Percentiles rank a stretch among this genome's conserved stretches.
These are phyloP conservation scores for Petroica traversi DNA, from an alignment of 2,113 vertebrate genomes.

Conservation along the genomic window DNA sequence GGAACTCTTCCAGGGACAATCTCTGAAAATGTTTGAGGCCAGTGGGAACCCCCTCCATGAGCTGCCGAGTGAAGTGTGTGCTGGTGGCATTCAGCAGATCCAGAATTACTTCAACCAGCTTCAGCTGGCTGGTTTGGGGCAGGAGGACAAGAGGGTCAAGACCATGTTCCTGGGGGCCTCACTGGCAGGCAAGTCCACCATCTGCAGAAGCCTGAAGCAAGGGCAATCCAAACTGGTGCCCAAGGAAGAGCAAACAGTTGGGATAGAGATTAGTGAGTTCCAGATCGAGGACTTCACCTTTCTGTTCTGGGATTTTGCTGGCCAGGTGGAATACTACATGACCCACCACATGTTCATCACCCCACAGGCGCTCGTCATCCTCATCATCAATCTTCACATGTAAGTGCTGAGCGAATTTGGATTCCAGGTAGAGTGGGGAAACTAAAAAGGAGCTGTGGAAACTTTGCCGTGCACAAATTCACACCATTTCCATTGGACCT, in stretches of 20 bases:
- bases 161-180: slow-evolving; percentile 76
- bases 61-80: slow-evolving; percentile 68
- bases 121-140: background rate
- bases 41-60: slow-evolving; percentile 63
- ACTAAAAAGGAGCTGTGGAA: background rate
- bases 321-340: slow-evolving; percentile 76
- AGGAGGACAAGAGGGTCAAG: slow-evolving; percentile 67
- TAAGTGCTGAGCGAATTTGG: background rate
- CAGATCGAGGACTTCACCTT: slow-evolving; percentile 52
- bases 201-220: slow-evolving; percentile 67
- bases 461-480: background rate
- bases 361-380: slow-evolving; percentile 68
- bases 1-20: slow-evolving; percentile 47
- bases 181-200: slow-evolving; percentile 71
- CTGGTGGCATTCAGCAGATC: slow-evolving; percentile 70
- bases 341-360: slow-evolving; percentile 78
- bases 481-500: background rate
- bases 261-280: slow-evolving; percentile 74
- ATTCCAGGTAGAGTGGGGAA: background rate
- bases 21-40: slow-evolving; percentile 61
- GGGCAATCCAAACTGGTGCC: slow-evolving; percentile 23
- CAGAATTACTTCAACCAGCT: slow-evolving; percentile 69
- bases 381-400: slow-evolving; percentile 69
- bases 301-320: slow-evolving; percentile 79
- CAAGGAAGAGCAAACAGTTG: slow-evolving; percentile 56